A percentile compares a stretch with the other conserved stretches of the same genome.
Evolutionary conservation across 2,113 vertebrate species (phyloP).

Genomic region (Malurus elegans): DNA sequence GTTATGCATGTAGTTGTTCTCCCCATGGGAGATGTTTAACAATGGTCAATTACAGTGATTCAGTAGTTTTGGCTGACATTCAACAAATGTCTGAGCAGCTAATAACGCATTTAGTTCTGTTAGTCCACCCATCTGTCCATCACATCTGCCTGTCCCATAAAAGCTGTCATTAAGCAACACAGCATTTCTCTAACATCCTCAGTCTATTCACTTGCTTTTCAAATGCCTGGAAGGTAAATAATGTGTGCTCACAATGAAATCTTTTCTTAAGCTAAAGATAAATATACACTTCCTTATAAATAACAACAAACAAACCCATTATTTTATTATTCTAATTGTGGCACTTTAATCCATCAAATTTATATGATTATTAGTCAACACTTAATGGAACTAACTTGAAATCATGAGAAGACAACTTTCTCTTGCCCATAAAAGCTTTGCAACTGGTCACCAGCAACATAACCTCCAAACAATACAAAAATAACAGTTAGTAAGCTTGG

Average conservation of each 20-base stretch:
- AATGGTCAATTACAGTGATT: constrained; percentile 36
- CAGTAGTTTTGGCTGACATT: constrained; percentile 60
- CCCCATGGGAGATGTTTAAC: constrained; percentile 44
- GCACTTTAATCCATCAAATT: not conserved
- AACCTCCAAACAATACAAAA: not conserved
- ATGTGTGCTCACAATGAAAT: not conserved
- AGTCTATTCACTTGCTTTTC: not conserved
- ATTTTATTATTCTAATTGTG: not conserved
- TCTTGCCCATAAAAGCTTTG: not conserved
- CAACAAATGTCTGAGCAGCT: constrained; percentile 58
- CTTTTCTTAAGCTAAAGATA: not conserved
- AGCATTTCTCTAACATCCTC: constrained; percentile 28
- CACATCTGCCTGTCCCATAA: constrained; percentile 54
- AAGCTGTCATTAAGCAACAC: constrained; percentile 36
- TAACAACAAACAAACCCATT: not conserved
- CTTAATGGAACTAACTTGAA: not conserved
- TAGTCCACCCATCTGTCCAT: constrained; percentile 62
- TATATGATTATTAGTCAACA: not conserved
- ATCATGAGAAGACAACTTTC: not conserved
- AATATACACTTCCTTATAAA: not conserved
- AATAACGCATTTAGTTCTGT: constrained; percentile 59
- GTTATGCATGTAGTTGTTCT: not conserved
- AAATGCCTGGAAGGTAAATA: constrained; percentile 39
- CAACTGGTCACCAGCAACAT: not conserved
- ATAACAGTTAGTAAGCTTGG: not conserved